Conservation (phyloP, 2,113 vertebrate genomes). For the Monopterus albus region DNA sequence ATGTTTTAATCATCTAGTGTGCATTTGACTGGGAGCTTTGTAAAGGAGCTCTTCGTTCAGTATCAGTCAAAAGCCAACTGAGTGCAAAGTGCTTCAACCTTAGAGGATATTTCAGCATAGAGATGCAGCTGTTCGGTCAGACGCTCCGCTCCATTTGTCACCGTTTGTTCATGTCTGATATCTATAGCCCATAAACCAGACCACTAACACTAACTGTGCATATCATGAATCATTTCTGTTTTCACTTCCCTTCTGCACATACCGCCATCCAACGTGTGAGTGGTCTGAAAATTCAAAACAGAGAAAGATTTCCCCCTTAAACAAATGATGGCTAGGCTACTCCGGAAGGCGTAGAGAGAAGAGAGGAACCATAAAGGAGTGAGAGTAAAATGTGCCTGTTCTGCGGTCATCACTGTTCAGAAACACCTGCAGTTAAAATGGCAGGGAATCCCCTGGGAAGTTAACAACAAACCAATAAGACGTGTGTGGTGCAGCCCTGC, state of each 20-base stretch:
- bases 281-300: background rate
- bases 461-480: background rate
- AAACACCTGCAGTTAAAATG: conserved; percentile 17
- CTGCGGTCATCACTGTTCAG: background rate
- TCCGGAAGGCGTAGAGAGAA: no score
- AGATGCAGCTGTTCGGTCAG: conserved; percentile 21
- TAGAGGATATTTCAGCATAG: background rate
- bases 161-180: background rate
- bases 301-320: no score
- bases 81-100: background rate
- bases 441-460: background rate
- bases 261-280: no score
- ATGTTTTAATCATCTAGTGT: conserved; percentile 51
- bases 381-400: background rate
- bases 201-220: conserved; percentile 11
- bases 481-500: background rate
- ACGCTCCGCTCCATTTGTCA: conserved; percentile 1
- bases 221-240: background rate
- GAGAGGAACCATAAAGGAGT: background rate
- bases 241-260: background rate
- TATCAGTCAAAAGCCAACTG: conserved; percentile 1
- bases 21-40: conserved; percentile 23
- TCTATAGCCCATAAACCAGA: background rate
- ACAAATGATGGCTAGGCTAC: no score
- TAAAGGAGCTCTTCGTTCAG: conserved; percentile 12